Conservation (phyloP, 1,140 invertebrate genomes). For the Formica exsecta region DNA sequence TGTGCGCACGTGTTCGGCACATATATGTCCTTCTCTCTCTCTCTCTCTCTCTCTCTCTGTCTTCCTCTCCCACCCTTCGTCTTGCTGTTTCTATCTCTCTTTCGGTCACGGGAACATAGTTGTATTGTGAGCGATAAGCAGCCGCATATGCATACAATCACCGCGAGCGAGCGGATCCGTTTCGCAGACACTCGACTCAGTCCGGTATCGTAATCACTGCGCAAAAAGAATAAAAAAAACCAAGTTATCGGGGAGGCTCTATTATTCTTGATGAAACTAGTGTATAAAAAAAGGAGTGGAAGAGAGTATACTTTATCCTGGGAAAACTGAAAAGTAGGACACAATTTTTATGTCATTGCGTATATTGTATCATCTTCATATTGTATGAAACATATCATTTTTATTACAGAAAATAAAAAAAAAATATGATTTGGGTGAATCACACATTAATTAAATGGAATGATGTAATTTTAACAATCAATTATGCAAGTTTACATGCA, state of each 20-base stretch:
- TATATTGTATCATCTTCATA: neutral
- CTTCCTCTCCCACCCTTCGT: neutral
- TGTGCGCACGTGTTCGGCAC: too few relatives aligned
- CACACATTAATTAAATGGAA: neutral
- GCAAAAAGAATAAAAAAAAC: slow-evolving; percentile 45
- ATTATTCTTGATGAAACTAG: slow-evolving; percentile 41
- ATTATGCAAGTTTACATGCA: neutral
- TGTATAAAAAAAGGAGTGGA: neutral
- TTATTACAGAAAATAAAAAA: neutral
- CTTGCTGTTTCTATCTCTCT: slow-evolving; percentile 1
- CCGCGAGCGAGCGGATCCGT: slow-evolving; percentile 68
- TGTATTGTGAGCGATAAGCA: slow-evolving; percentile 71
- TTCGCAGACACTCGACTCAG: slow-evolving; percentile 64
- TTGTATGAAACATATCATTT: neutral
- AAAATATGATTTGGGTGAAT: slow-evolving; percentile 4
- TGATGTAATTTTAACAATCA: slow-evolving; percentile 18
- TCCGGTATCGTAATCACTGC: slow-evolving; percentile 55
- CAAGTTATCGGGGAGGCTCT: slow-evolving; percentile 54
- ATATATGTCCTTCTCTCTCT: neutral
- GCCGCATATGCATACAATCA: slow-evolving; percentile 69
- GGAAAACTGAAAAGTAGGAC: slow-evolving; percentile 15
- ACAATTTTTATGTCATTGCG: slow-evolving; percentile 27
- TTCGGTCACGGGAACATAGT: slow-evolving; percentile 23
- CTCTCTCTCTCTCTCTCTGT: neutral
- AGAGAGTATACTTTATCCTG: slow-evolving; percentile 7